Evolutionary conservation across 2,888 invertebrate genomes (phyloP).

Genomic region (Chorisops tibialis): DNA sequence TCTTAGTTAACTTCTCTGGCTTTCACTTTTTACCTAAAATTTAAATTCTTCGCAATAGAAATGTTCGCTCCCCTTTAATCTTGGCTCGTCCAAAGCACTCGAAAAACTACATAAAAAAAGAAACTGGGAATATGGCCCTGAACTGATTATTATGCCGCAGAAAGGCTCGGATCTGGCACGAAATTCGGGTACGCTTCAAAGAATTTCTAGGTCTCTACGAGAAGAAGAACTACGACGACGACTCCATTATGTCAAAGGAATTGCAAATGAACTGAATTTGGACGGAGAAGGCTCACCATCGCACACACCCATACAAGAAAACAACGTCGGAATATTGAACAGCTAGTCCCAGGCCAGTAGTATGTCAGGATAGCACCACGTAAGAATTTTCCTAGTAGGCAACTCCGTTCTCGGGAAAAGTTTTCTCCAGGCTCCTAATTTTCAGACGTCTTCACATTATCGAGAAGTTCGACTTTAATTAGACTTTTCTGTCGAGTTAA

Average conservation of each 20-base stretch:
- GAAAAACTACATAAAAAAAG: too few species aligned
- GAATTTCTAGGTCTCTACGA: constrained; percentile 6
- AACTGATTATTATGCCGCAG: constrained; percentile 17
- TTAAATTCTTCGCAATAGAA: too few species aligned
- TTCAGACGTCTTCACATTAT: background rate
- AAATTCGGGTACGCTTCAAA: constrained; percentile 6
- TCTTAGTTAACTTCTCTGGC: too few species aligned
- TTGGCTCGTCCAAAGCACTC: too few species aligned
- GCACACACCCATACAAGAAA: background rate
- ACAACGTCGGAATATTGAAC: too few species aligned
- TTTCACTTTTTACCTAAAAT: too few species aligned
- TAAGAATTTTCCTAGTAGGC: too few species aligned
- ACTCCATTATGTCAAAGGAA: constrained; percentile 36
- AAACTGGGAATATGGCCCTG: too few species aligned
- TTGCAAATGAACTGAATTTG: constrained; percentile 34
- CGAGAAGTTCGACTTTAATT: constrained; percentile 18
- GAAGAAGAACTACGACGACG: constrained; percentile 1
- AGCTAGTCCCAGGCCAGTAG: too few species aligned
- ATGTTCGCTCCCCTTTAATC: too few species aligned
- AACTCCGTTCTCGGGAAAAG: too few species aligned
- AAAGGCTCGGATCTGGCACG: background rate
- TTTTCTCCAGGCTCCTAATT: background rate
- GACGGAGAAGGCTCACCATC: background rate
- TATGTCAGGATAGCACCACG: too few species aligned
- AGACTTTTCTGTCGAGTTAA: constrained; percentile 6